Evolutionary conservation across 2,113 vertebrate species (phyloP), one percentile per base, ranked within the genome.

Genomic region (Leiothrix lutea): DNA sequence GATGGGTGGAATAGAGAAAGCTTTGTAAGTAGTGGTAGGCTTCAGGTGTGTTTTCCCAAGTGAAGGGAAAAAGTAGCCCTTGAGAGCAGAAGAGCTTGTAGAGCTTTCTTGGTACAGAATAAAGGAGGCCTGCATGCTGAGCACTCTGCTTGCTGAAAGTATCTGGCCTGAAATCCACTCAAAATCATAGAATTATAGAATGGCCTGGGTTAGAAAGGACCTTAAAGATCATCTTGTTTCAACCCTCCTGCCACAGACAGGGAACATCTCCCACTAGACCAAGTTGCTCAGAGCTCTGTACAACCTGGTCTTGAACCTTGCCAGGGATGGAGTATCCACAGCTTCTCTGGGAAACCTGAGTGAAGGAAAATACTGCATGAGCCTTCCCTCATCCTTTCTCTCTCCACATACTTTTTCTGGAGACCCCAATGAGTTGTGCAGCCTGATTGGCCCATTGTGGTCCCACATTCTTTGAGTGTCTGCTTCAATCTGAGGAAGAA

Each of bases 211-310:
- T 53, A 62, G 40, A 40, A 47, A 24, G 11, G 29, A n/a, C 16
- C 65, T 56, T 31, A 35, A 62, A 62, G 19, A 13, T 21, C 13
- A 22, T 42, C 29, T 29, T 0, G 0, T 47, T 79, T 24, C 35
- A 40, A 48, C 29, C 11, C 16, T 23, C 7, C 35, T 71, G 48
- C 29, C 35, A 25, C 5, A 29, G 56, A 33, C 1, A 4, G 24
- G 28, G 21, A 40, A 4, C 24, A 29, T 47, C 5, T 47, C n/a
- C 28, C 29, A 33, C 11, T 23, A 53, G 26, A 38, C 3, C 11
- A 45, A 18, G 26, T 19, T 71, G 20, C 5, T 54, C 24, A 54
- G 67, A 71, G 10, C 7, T 47, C 29, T 54, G 29, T 48, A 42
- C 29, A 62, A 14, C 12, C 16, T 62, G 48, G 8, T 24, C 48